Evolutionary conservation across 2,888 invertebrate genomes (phyloP).

Genomic region (Eristalinus sepulchralis): DNA sequence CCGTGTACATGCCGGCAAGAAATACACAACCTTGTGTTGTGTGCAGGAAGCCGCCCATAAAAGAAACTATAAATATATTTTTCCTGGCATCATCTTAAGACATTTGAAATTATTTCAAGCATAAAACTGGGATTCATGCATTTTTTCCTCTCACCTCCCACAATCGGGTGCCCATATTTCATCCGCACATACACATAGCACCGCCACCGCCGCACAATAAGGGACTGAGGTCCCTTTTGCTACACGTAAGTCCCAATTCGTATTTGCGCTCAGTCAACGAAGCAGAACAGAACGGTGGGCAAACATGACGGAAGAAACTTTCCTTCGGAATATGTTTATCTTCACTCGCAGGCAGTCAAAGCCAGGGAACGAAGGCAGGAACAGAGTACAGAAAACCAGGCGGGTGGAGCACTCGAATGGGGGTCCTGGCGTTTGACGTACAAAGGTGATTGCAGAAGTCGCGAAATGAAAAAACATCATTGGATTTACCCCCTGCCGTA

Average conservation of each 20-base stretch:
- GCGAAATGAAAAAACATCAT: conserved; percentile 69
- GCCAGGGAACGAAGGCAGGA: not conserved
- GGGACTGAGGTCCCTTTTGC: conserved; percentile 58
- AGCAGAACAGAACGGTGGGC: conserved; percentile 62
- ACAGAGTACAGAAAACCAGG: too few species aligned
- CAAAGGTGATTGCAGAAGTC: conserved; percentile 66
- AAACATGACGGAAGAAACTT: conserved; percentile 69
- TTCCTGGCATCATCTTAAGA: conserved; percentile 71
- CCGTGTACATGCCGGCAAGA: conserved; percentile 25
- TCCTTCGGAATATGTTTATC: conserved; percentile 61
- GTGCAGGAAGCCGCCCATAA: not conserved
- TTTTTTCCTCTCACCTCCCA: not conserved
- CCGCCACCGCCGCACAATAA: conserved; percentile 23
- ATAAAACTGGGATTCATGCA: conserved; percentile 68
- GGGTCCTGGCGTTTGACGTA: conserved; percentile 52
- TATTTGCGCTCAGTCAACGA: conserved; percentile 70
- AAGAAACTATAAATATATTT: conserved; percentile 67
- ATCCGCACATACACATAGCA: conserved; percentile 21
- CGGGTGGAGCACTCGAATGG: conserved; percentile 17
- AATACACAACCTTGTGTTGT: not conserved
- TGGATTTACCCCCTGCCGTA: conserved; percentile 39
- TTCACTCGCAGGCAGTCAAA: conserved; percentile 29
- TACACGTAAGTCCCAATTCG: conserved; percentile 69
- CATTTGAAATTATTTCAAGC: conserved; percentile 71
- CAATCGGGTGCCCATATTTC: conserved; percentile 57